Evolutionary conservation across 2,888 invertebrate genomes (phyloP).

Genomic region (Drosophila vallismaia): DNA sequence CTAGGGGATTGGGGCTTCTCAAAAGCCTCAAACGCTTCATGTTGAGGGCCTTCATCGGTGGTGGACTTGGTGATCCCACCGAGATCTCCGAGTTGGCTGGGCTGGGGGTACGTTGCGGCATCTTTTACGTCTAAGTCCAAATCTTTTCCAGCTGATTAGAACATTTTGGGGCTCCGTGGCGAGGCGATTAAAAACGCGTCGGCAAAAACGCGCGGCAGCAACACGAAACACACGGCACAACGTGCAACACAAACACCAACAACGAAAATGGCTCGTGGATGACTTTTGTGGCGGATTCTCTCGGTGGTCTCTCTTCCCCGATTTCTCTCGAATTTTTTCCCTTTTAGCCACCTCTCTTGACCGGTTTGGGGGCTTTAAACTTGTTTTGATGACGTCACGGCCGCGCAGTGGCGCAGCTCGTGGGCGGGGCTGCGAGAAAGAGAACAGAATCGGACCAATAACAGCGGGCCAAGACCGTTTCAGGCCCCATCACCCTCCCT

Average conservation of each 20-base stretch:
- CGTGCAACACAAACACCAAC: constrained; percentile 65
- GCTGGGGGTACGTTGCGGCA: constrained; percentile 81
- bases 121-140: constrained; percentile 42
- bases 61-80: constrained; percentile 84
- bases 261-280: constrained; percentile 72
- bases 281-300: constrained; percentile 16
- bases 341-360: constrained; percentile 30
- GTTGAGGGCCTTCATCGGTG: constrained; percentile 86
- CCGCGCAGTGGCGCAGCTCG: constrained; percentile 61
- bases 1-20: constrained; percentile 59
- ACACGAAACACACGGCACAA: constrained; percentile 58
- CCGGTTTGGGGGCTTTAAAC: constrained; percentile 64
- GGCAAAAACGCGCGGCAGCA: constrained; percentile 73
- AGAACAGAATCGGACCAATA: constrained; percentile 55
- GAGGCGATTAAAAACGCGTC: constrained; percentile 72
- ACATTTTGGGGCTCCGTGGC: constrained; percentile 30
- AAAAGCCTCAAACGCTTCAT: constrained; percentile 72
- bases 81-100: constrained; percentile 84
- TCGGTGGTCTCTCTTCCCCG: constrained; percentile 9
- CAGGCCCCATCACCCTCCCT: constrained; percentile 14
- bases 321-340: constrained; percentile 12
- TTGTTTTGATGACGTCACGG: constrained; percentile 75
- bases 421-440: constrained; percentile 45
- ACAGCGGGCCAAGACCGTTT: constrained; percentile 14
- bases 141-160: constrained; percentile 6